Percentiles rank a stretch among this genome's conserved stretches.
phyloP scores from a whole-genome alignment of 2,113 vertebrate genomes.

The Psilopogon haemacephalus region DNA sequence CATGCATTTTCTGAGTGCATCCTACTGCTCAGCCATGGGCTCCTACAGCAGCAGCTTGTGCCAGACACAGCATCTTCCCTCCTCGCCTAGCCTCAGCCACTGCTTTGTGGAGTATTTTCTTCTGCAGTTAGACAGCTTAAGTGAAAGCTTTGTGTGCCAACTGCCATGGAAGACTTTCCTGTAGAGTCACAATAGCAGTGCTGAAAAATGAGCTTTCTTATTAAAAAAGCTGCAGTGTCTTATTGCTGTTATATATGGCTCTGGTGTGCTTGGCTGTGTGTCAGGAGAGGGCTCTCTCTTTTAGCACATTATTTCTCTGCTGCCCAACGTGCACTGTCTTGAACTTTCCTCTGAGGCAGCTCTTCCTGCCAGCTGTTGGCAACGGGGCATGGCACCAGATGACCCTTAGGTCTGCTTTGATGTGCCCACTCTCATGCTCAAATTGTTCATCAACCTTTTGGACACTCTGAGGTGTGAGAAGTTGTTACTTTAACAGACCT shows the following conservation, averaged over 20 bases:
- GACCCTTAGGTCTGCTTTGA: not conserved
- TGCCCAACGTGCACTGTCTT: not conserved
- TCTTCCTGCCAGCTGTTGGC: not conserved
- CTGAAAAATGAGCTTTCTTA: not conserved
- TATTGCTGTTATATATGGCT: not conserved
- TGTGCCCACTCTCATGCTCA: not conserved
- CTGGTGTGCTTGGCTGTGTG: not conserved
- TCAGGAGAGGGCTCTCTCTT: not conserved
- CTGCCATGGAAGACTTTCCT: not conserved
- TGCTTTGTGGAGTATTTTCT: not conserved
- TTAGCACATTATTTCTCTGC: not conserved
- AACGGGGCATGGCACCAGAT: not conserved
- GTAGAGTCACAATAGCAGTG: not conserved
- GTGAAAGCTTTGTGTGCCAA: not conserved
- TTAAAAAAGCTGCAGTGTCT: not conserved
- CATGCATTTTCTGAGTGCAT: not conserved
- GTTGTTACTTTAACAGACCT: not conserved
- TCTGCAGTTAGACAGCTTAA: not conserved
- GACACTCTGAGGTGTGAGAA: not conserved
- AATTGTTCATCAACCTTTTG: not conserved
- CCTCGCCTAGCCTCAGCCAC: not conserved
- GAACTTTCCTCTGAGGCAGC: not conserved
- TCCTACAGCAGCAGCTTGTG: not conserved
- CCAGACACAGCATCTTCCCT: not conserved
- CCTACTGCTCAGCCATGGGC: not conserved